Percentiles rank a stretch among this genome's conserved stretches.
Conservation (phyloP, 2,113 vertebrate genomes). For the Eptesicus fuscus region DNA sequence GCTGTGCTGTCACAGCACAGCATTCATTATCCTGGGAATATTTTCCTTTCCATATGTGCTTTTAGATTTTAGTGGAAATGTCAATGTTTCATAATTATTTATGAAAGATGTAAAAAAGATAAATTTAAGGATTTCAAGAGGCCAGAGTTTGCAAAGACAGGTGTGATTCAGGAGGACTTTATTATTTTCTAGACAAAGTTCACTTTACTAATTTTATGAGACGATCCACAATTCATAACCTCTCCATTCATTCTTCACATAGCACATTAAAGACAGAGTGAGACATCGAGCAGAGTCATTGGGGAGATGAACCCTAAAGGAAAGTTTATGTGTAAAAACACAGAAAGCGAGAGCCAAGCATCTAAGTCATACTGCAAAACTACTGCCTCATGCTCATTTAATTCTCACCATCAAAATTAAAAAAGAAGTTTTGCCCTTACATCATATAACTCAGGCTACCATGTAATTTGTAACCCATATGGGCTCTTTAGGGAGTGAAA, state of each 20-base stretch:
- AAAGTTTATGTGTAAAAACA: neutral
- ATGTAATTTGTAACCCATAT: neutral
- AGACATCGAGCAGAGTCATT: neutral
- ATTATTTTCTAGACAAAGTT: neutral
- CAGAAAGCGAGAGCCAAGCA: rapidly evolving
- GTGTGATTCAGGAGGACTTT: neutral
- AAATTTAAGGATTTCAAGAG: neutral
- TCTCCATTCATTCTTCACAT: neutral
- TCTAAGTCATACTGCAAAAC: neutral
- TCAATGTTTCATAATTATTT: neutral
- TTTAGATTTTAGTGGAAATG: neutral
- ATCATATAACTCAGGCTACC: neutral
- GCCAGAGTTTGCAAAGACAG: neutral
- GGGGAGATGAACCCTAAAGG: neutral
- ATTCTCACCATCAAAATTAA: neutral
- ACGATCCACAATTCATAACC: neutral
- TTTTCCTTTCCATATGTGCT: too few relatives aligned
- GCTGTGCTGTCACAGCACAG: too few relatives aligned
- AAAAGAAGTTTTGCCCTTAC: neutral
- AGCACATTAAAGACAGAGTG: neutral
- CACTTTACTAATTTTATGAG: neutral
- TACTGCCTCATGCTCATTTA: neutral
- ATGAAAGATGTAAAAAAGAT: neutral
- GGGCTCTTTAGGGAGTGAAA: neutral
- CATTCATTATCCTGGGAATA: too few relatives aligned